These are phyloP conservation scores for Thysanoteuthis rhombus DNA, from an alignment of 2,888 invertebrate species.

Conservation along the genomic window DNA sequence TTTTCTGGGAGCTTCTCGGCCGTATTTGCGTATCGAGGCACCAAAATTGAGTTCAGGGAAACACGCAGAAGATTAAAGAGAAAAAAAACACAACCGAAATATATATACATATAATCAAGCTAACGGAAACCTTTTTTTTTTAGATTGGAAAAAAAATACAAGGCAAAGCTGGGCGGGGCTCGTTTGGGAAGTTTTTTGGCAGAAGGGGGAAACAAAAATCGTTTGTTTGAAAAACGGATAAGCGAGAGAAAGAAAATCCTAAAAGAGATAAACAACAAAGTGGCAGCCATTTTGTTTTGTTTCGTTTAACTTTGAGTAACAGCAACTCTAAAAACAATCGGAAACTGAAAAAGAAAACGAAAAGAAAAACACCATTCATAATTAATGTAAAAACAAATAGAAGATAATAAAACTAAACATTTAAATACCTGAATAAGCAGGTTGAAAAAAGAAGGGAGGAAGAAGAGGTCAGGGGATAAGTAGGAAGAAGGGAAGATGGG, in stretches of 20 bases:
- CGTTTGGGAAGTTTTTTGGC: not conserved
- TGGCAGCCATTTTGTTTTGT: not conserved
- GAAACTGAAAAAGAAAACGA: not conserved
- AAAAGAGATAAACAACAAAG: not conserved
- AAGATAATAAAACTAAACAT: not conserved
- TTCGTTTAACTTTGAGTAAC: not conserved
- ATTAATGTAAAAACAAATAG: not conserved
- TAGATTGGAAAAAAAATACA: not conserved
- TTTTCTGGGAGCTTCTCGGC: not conserved
- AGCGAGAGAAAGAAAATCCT: not conserved
- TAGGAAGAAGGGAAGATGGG: not conserved
- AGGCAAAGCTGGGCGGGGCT: not conserved
- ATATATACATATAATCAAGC: not conserved
- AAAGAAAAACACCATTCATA: not conserved
- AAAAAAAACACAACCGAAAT: not conserved
- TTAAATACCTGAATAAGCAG: not conserved
- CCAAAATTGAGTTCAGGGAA: slow-evolving; percentile 12
- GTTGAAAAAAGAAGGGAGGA: not conserved
- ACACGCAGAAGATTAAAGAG: not conserved
- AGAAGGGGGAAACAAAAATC: not conserved
- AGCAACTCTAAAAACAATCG: not conserved
- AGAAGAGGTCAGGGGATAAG: not conserved
- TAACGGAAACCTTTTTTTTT: not conserved
- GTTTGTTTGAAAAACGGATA: not conserved
- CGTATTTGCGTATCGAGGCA: not conserved